Evolutionary conservation across 2,113 vertebrate genomes (phyloP).

Genomic region (Melanerpes aurifrons): DNA sequence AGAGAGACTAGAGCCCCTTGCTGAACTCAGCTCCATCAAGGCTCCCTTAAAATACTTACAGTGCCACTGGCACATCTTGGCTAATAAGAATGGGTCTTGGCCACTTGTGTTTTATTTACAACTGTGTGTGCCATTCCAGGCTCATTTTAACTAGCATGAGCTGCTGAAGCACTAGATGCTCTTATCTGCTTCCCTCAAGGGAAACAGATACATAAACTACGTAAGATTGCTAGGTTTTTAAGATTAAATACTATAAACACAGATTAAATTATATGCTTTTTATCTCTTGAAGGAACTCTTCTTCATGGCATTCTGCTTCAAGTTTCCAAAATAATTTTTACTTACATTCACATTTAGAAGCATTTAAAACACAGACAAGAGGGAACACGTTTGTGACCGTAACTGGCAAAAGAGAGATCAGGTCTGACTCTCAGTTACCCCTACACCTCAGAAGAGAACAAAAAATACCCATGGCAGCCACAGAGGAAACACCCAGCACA

Average conservation of each 20-base stretch:
- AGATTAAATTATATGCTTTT: slow-evolving; percentile 37
- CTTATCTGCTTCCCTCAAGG: slow-evolving; percentile 41
- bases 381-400: neutral
- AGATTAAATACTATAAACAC: slow-evolving; percentile 46
- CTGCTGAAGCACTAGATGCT: neutral
- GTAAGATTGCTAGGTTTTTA: neutral
- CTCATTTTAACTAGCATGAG: neutral
- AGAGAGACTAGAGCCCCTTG: neutral
- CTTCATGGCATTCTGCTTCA: neutral
- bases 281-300: slow-evolving; percentile 20
- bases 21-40: neutral
- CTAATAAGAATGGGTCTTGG: neutral
- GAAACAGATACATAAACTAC: slow-evolving; percentile 15
- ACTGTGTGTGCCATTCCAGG: neutral
- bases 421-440: neutral
- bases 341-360: neutral
- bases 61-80: neutral
- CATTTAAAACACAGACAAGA: neutral
- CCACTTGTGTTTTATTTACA: neutral
- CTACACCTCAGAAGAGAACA: neutral
- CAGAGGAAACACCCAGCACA: neutral
- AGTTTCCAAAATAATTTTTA: slow-evolving; percentile 5
- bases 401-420: neutral
- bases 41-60: neutral
- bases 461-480: neutral